Evolutionary conservation across 2,797 vertebrate species (phyloP).

Genomic region (Clamator glandarius): DNA sequence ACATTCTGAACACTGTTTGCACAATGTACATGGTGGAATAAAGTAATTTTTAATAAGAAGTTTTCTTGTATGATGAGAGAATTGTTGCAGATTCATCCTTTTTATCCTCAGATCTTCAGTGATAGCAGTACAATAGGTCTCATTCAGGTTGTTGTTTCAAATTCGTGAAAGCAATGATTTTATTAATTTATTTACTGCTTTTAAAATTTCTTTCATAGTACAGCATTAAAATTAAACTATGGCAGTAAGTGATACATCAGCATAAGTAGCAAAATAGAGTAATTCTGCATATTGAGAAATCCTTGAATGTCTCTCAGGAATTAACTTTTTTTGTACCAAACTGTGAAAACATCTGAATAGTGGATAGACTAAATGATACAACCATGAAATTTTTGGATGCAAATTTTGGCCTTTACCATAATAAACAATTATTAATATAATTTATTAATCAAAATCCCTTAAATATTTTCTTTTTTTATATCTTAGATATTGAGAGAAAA

Average conservation of each 20-base stretch:
- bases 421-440: neutral
- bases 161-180: neutral
- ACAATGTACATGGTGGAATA: neutral
- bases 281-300: neutral
- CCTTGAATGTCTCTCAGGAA: neutral
- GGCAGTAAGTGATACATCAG: neutral
- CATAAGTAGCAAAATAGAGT: neutral
- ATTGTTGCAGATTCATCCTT: neutral
- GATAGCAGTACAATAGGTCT: neutral
- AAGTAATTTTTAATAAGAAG: neutral
- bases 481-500: neutral
- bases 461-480: neutral
- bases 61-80: neutral
- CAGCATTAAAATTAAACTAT: neutral
- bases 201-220: neutral
- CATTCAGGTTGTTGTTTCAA: neutral
- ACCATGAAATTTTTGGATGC: neutral
- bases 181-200: neutral
- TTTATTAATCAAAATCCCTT: neutral
- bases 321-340: neutral
- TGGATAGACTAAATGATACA: neutral
- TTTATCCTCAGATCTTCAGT: neutral
- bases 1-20: neutral
- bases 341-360: neutral
- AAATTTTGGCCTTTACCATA: neutral